A percentile compares a stretch with the other conserved stretches of the same genome.
These are phyloP conservation scores for Ceryle rudis DNA, from an alignment of 2,797 vertebrate species.

Conservation along the genomic window DNA sequence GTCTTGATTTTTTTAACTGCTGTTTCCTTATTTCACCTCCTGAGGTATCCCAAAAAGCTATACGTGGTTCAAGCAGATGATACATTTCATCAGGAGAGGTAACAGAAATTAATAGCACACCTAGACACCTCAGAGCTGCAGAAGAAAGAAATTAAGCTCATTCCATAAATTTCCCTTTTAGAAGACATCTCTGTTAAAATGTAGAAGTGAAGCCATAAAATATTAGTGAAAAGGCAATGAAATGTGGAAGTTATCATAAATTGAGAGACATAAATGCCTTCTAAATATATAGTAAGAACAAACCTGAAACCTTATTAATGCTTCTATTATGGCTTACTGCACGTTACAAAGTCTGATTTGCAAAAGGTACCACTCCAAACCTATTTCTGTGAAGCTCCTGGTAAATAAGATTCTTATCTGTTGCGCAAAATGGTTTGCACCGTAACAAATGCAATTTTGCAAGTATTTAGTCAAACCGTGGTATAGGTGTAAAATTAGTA, in stretches of 20 bases:
- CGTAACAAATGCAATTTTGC: not conserved
- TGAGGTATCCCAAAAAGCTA: not conserved
- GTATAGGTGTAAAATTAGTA: not conserved
- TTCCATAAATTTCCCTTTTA: constrained; percentile 58
- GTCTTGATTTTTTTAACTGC: not conserved
- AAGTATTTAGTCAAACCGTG: not conserved
- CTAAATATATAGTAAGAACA: not conserved
- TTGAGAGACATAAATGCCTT: constrained; percentile 7
- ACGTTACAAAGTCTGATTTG: not conserved
- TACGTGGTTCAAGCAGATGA: not conserved
- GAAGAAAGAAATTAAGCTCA: constrained; percentile 17
- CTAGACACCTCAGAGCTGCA: not conserved
- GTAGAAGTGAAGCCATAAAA: constrained; percentile 25
- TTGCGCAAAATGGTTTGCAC: not conserved
- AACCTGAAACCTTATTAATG: constrained; percentile 28
- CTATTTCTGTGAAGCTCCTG: not conserved
- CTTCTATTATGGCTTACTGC: not conserved
- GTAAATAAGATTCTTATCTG: not conserved
- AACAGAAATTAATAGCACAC: constrained; percentile 42
- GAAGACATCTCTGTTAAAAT: constrained; percentile 52
- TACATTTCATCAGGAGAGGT: constrained; percentile 11
- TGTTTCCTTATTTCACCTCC: not conserved
- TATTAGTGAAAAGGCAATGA: constrained; percentile 45
- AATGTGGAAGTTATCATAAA: constrained; percentile 33
- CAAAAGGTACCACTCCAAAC: not conserved